Conservation (phyloP, 1,140 invertebrate species). For the Adoxophyes honmai region DNA sequence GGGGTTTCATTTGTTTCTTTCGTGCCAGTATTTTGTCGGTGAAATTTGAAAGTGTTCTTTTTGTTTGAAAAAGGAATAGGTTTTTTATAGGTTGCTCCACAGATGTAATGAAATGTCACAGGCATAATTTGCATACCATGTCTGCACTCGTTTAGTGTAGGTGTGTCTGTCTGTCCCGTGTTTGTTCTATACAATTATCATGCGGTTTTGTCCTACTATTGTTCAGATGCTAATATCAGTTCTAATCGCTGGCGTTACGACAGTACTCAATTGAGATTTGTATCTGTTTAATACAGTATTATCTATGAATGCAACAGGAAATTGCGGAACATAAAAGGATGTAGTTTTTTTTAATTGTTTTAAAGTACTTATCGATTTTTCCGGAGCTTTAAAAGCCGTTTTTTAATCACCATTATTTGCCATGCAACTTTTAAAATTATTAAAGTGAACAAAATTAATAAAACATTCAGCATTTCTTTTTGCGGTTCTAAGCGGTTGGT, state of each 20-base stretch:
- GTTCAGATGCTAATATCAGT: constrained; percentile 12
- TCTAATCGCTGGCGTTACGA: constrained; percentile 8
- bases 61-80: too few relatives aligned
- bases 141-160: not conserved
- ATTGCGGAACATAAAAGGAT: constrained; percentile 5
- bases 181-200: not conserved
- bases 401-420: too few relatives aligned
- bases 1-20: too few relatives aligned
- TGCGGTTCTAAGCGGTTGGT: too few relatives aligned
- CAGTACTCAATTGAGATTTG: constrained; percentile 12
- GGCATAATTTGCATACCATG: constrained; percentile 2
- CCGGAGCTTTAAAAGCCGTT: too few relatives aligned
- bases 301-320: constrained; percentile 10
- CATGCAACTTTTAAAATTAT: too few relatives aligned
- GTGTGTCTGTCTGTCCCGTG: not conserved
- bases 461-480: too few relatives aligned
- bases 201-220: constrained; percentile 2
- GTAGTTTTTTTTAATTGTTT: not conserved
- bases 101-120: constrained; percentile 4
- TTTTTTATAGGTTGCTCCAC: not conserved
- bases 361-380: too few relatives aligned
- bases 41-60: too few relatives aligned
- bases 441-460: too few relatives aligned
- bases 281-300: constrained; percentile 11
- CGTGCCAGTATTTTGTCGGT: too few relatives aligned